phyloP scores from a whole-genome alignment of 1,140 invertebrate genomes.

The Eubasilissa regina region DNA sequence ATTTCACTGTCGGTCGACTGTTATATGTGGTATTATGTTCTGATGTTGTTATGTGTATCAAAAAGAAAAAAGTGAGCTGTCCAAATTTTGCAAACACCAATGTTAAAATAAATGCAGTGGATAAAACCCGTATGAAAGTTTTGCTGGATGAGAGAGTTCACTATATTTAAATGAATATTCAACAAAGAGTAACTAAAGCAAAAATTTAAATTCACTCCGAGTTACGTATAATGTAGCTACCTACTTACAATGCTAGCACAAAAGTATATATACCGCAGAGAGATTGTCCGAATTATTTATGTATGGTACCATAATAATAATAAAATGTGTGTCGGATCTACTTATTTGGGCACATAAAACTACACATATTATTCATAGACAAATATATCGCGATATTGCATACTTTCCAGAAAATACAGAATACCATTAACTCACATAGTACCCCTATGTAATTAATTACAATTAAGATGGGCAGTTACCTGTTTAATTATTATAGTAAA shows the following conservation, averaged over 20 bases:
- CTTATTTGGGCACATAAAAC: too few species aligned
- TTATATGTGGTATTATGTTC: too few species aligned
- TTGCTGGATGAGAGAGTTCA: conserved; percentile 16
- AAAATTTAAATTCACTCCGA: conserved; percentile 1
- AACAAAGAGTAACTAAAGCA: neutral
- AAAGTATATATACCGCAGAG: conserved; percentile 2
- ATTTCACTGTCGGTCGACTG: too few species aligned
- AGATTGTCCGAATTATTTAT: neutral
- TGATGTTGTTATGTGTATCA: too few species aligned
- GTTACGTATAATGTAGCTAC: neutral
- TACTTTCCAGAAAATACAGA: too few species aligned
- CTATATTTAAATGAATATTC: conserved; percentile 18
- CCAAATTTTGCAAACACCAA: neutral
- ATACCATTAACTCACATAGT: too few species aligned
- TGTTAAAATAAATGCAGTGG: conserved; percentile 3
- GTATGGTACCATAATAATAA: conserved; percentile 1
- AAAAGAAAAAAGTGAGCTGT: too few species aligned
- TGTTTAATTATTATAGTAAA: too few species aligned
- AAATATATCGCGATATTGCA: too few species aligned
- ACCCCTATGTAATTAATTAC: too few species aligned
- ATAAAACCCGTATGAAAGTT: conserved; percentile 29
- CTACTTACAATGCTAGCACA: neutral
- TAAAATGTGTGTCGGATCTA: neutral
- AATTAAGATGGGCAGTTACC: too few species aligned
- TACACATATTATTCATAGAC: too few species aligned